Conservation (phyloP, 2,888 invertebrate genomes). For the Aphrophora alni region DNA sequence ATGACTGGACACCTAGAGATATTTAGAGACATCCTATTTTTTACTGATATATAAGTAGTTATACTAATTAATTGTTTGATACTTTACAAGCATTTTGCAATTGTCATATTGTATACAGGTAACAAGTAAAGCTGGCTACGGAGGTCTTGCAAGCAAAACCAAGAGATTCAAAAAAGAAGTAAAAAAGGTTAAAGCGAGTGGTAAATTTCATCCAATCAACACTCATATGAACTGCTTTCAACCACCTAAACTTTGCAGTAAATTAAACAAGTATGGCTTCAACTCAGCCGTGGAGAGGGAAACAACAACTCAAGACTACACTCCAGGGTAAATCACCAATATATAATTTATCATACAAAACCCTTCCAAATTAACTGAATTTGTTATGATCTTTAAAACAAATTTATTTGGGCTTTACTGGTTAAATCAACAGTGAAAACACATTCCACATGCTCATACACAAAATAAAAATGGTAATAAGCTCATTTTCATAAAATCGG, state of each 20-base stretch:
- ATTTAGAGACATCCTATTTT: too few relatives aligned
- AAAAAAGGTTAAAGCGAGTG: background rate
- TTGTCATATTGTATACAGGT: constrained; percentile 30
- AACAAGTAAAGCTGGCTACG: constrained; percentile 30
- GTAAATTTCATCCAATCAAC: background rate
- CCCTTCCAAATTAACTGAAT: too few relatives aligned
- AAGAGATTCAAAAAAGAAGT: constrained; percentile 11
- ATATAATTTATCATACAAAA: too few relatives aligned
- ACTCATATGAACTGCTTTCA: background rate
- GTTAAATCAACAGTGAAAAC: too few relatives aligned
- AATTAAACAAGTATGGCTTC: background rate
- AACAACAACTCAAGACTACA: background rate
- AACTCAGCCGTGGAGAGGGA: background rate
- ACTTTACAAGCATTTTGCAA: too few relatives aligned
- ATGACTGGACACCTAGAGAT: too few relatives aligned
- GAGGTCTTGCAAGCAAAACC: constrained; percentile 25
- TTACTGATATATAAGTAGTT: background rate
- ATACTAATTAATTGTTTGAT: too few relatives aligned
- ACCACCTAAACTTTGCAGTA: background rate
- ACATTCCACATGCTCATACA: too few relatives aligned
- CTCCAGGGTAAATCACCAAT: background rate
- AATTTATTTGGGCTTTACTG: too few relatives aligned
- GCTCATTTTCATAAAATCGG: too few relatives aligned
- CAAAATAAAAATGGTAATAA: too few relatives aligned
- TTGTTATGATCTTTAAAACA: too few relatives aligned